Conservation (phyloP, 2,888 invertebrate genomes). For the Chesias legatella region DNA sequence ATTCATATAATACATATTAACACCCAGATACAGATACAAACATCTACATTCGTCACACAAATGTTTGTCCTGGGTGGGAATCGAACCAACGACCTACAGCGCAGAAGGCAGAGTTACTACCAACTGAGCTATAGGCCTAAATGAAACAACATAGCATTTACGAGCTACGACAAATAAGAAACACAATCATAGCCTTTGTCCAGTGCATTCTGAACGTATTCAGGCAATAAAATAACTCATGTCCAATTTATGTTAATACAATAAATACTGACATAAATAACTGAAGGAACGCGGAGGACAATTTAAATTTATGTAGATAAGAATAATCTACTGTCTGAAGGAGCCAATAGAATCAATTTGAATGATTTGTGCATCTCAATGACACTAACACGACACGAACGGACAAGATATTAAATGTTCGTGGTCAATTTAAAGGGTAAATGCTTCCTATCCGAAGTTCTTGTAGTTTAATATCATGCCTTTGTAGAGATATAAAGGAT, state of each 20-base stretch:
- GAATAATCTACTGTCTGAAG: constrained; percentile 48
- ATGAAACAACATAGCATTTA: constrained; percentile 61
- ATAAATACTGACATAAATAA: constrained; percentile 79
- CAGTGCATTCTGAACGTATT: constrained; percentile 66
- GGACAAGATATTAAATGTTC: constrained; percentile 19
- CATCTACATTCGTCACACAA: too few species aligned
- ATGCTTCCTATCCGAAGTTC: too few species aligned
- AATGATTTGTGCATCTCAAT: constrained; percentile 53
- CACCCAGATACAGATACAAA: too few species aligned
- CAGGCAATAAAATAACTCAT: constrained; percentile 77
- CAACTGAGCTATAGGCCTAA: too few species aligned
- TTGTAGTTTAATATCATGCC: too few species aligned
- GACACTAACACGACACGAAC: constrained; percentile 23
- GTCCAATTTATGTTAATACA: constrained; percentile 80
- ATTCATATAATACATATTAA: too few species aligned
- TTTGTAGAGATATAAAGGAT: too few species aligned
- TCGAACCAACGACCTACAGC: too few species aligned
- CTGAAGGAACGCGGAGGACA: constrained; percentile 61
- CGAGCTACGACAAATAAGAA: constrained; percentile 75
- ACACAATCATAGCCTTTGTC: constrained; percentile 74
- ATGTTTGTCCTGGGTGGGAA: too few species aligned
- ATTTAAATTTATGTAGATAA: constrained; percentile 73
- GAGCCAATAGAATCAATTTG: constrained; percentile 45
- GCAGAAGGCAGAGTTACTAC: too few species aligned
- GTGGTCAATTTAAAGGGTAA: constrained; percentile 14